Evolutionary conservation across 2,113 vertebrate species (phyloP).

Genomic region (Oryzias javanicus): DNA sequence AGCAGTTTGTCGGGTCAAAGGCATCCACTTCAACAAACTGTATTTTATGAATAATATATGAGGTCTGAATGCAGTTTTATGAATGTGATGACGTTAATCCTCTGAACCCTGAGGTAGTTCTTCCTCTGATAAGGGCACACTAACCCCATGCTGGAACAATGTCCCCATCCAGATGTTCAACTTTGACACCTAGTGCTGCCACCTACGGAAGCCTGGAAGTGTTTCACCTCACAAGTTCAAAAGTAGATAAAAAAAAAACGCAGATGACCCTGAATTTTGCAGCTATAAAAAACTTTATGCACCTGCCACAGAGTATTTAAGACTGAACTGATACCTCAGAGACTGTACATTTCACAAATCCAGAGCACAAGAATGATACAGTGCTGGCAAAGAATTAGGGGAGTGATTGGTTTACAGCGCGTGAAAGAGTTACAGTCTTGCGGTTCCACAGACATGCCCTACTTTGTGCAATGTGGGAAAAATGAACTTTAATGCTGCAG

Average conservation of each 20-base stretch:
- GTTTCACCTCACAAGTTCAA: constrained; percentile 37
- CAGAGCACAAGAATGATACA: constrained; percentile 36
- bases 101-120: neutral
- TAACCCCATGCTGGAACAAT: constrained; percentile 16
- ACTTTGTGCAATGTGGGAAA: constrained; percentile 39
- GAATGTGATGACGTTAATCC: neutral
- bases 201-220: neutral
- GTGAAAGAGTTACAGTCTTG: constrained; percentile 52
- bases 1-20: constrained; percentile 5
- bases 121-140: neutral
- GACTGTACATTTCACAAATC: constrained; percentile 41
- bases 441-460: constrained; percentile 36
- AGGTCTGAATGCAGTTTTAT: constrained; percentile 7
- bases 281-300: neutral
- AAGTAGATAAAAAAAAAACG: constrained; percentile 24
- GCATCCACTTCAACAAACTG: constrained; percentile 7
- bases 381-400: constrained; percentile 22
- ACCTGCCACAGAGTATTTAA: constrained; percentile 19
- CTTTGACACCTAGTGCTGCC: constrained; percentile 38
- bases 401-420: constrained; percentile 57
- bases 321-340: constrained; percentile 30
- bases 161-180: constrained; percentile 25
- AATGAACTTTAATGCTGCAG: constrained; percentile 44
- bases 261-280: too few relatives aligned
- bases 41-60: neutral